phyloP scores from a whole-genome alignment of 2,888 invertebrate species.

The Litoditis marina region DNA sequence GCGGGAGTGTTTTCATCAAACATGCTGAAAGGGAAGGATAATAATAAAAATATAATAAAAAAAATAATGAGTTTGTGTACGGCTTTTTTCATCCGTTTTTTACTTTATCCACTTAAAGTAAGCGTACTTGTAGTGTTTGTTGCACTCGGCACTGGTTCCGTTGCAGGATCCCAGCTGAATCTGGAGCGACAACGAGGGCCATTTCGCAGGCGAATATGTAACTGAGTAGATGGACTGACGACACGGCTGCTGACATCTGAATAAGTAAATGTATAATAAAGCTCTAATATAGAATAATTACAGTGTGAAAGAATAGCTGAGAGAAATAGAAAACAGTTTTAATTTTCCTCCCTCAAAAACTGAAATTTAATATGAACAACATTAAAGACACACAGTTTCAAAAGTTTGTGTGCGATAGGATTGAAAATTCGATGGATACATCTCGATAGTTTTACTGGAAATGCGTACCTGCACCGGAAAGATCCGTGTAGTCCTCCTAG shows the following conservation, averaged over 20 bases:
- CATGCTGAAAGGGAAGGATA: background rate
- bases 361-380: no score
- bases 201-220: slow-evolving; percentile 57
- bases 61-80: no score
- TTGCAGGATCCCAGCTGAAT: slow-evolving; percentile 58
- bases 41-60: background rate
- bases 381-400: no score
- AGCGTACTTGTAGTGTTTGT: slow-evolving; percentile 56
- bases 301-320: no score
- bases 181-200: slow-evolving; percentile 55
- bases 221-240: slow-evolving; percentile 53
- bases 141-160: slow-evolving; percentile 53
- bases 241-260: slow-evolving; percentile 57
- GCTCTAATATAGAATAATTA: background rate
- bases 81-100: background rate
- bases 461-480: slow-evolving; percentile 44
- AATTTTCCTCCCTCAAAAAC: no score
- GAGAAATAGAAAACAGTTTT: no score
- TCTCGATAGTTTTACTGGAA: no score
- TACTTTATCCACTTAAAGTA: background rate
- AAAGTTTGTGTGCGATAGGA: no score
- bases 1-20: slow-evolving; percentile 6
- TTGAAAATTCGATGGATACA: no score
- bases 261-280: background rate
- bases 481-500: slow-evolving; percentile 50